These are phyloP conservation scores for Prosapia bicincta DNA, from an alignment of 2,888 invertebrate genomes.

Conservation along the genomic window DNA sequence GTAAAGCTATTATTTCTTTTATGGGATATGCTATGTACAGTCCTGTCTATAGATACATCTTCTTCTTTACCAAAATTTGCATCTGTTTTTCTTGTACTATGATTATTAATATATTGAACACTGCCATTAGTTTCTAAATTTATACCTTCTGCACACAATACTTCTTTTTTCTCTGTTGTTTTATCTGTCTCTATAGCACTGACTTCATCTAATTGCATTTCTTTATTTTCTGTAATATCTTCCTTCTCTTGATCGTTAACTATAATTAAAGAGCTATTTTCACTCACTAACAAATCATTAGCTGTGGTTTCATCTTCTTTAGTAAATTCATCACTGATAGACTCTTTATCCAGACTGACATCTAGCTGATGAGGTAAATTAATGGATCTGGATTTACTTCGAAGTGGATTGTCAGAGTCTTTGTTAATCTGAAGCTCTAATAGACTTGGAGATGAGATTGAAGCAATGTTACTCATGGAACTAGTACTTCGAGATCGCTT, in stretches of 20 bases:
- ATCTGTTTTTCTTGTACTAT: not conserved
- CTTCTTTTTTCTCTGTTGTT: not conserved
- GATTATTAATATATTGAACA: not conserved
- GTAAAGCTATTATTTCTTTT: not conserved
- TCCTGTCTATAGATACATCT: not conserved
- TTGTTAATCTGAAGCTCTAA: not conserved
- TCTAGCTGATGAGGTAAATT: slow-evolving; percentile 8
- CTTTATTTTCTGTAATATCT: not conserved
- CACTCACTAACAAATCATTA: not conserved
- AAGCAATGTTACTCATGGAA: slow-evolving; percentile 4
- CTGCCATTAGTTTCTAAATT: not conserved
- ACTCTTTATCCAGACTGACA: not conserved
- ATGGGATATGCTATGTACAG: not conserved
- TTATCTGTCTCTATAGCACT: too few relatives aligned
- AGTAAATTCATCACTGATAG: not conserved
- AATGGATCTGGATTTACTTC: slow-evolving; percentile 16
- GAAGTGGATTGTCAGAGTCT: slow-evolving; percentile 9
- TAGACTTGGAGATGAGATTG: not conserved
- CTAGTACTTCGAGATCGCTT: slow-evolving; percentile 22
- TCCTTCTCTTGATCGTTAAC: not conserved
- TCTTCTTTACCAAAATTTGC: not conserved
- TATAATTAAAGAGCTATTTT: not conserved
- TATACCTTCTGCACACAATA: not conserved
- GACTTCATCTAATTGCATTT: not conserved
- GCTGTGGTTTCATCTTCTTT: not conserved